Evolutionary conservation across 2,888 invertebrate species (phyloP).

Genomic region (Brachyptera putata): DNA sequence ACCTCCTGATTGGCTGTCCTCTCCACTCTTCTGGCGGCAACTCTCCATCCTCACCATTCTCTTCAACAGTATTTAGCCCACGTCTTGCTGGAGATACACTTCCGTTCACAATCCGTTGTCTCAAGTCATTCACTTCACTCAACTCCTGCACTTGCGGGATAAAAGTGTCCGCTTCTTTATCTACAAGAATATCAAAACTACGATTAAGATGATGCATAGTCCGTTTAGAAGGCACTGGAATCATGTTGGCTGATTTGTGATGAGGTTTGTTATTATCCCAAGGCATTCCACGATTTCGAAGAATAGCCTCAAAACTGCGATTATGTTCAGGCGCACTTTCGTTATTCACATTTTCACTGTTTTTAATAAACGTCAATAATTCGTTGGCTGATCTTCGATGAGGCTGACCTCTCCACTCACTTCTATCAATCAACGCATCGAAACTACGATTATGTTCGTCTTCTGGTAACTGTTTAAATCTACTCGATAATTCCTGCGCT

Average conservation of each 20-base stretch:
- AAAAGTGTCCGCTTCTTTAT: conserved; percentile 11
- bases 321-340: conserved; percentile 23
- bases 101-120: not conserved
- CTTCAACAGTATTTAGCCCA: conserved; percentile 8
- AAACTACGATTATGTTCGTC: conserved; percentile 27
- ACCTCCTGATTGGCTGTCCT: conserved; percentile 46
- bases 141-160: not conserved
- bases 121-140: not conserved
- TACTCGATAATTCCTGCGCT: conserved; percentile 19
- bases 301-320: conserved; percentile 27
- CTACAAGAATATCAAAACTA: conserved; percentile 23
- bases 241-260: conserved; percentile 27
- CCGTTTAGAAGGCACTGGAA: conserved; percentile 21
- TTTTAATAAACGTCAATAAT: conserved; percentile 16
- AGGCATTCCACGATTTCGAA: conserved; percentile 16
- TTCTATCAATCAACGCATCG: conserved; percentile 29
- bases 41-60: not conserved
- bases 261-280: conserved; percentile 23
- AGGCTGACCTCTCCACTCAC: conserved; percentile 25
- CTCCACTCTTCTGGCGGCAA: conserved; percentile 15
- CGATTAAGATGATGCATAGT: conserved; percentile 18
- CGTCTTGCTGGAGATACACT: not conserved
- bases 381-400: conserved; percentile 29
- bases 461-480: conserved; percentile 4
- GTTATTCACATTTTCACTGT: conserved; percentile 16